Evolutionary conservation across 2,797 vertebrate species (phyloP).

Genomic region (Microctenopoma stevenorrisi): DNA sequence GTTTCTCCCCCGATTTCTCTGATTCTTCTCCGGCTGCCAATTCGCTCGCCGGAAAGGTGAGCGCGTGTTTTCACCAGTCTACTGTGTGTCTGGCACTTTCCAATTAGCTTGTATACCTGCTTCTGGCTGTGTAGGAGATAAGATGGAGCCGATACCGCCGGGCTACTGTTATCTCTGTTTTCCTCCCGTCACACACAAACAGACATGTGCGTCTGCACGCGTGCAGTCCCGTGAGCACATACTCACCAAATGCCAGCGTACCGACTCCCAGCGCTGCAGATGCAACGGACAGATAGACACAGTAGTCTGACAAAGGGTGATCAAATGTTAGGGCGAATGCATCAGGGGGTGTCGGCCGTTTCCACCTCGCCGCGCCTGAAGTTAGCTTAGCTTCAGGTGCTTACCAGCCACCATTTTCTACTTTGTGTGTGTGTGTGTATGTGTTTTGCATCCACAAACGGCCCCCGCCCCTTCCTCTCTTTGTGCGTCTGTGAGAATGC

Average conservation of each 20-base stretch:
- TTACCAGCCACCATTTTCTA: constrained; percentile 29
- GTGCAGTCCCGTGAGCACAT: constrained; percentile 28
- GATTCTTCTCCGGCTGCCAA: constrained; percentile 44
- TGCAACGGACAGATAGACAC: constrained; percentile 54
- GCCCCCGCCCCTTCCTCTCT: background rate
- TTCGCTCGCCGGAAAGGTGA: constrained; percentile 63
- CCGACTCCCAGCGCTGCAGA: constrained; percentile 51
- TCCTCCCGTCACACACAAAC: constrained; percentile 71
- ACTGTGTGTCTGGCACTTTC: constrained; percentile 77
- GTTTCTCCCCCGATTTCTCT: constrained; percentile 25
- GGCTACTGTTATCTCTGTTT: constrained; percentile 79
- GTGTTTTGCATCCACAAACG: constrained; percentile 33
- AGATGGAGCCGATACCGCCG: constrained; percentile 76
- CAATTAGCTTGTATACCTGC: constrained; percentile 83
- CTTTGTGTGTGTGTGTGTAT: constrained; percentile 17
- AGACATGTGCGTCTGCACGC: constrained; percentile 22
- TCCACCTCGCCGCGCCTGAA: constrained; percentile 26
- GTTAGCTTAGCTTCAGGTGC: constrained; percentile 27
- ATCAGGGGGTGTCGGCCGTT: constrained; percentile 63
- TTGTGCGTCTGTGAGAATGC: constrained; percentile 32
- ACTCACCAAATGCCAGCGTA: constrained; percentile 47
- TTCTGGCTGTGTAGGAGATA: constrained; percentile 80
- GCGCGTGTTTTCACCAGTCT: constrained; percentile 64
- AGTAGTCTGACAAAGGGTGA: constrained; percentile 58
- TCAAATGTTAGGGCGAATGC: constrained; percentile 74